These are phyloP conservation scores for Cotesia glomerata DNA, from an alignment of 1,140 invertebrate species.

Conservation along the genomic window DNA sequence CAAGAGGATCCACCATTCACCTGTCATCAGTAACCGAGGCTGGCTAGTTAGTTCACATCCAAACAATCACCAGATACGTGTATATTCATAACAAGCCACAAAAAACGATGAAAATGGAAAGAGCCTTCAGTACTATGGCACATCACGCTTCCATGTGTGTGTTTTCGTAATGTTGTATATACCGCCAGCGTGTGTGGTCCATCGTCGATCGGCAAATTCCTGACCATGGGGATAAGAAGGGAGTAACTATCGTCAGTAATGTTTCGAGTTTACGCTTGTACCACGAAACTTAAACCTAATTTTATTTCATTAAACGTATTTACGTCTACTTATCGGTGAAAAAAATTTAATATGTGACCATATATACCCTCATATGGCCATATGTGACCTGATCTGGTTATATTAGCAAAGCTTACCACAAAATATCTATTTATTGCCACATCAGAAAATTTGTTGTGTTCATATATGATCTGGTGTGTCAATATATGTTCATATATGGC, in stretches of 20 bases:
- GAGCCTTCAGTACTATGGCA: not conserved
- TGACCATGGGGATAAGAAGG: conserved; percentile 18
- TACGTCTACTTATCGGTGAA: not conserved
- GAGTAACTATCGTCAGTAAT: conserved; percentile 43
- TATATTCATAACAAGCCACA: not conserved
- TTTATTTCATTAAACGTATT: conserved; percentile 2
- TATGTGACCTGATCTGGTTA: too few species aligned
- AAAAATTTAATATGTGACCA: not conserved
- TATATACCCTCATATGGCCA: too few species aligned
- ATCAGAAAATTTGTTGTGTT: too few species aligned
- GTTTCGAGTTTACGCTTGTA: not conserved
- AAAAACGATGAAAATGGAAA: conserved; percentile 2
- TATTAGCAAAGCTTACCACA: too few species aligned
- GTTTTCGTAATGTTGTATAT: conserved; percentile 40
- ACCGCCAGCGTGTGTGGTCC: conserved; percentile 57
- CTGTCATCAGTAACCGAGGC: conserved; percentile 57
- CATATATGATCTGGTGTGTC: too few species aligned
- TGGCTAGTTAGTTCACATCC: conserved; percentile 60
- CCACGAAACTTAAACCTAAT: conserved; percentile 13
- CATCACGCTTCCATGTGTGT: conserved; percentile 1
- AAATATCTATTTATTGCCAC: too few species aligned
- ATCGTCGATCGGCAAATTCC: conserved; percentile 40
- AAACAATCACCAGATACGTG: not conserved
- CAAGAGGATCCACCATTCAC: conserved; percentile 61
- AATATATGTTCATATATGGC: too few species aligned